These are phyloP conservation scores for Thamnaconus septentrionalis DNA, from an alignment of 2,113 vertebrate genomes.

Conservation along the genomic window DNA sequence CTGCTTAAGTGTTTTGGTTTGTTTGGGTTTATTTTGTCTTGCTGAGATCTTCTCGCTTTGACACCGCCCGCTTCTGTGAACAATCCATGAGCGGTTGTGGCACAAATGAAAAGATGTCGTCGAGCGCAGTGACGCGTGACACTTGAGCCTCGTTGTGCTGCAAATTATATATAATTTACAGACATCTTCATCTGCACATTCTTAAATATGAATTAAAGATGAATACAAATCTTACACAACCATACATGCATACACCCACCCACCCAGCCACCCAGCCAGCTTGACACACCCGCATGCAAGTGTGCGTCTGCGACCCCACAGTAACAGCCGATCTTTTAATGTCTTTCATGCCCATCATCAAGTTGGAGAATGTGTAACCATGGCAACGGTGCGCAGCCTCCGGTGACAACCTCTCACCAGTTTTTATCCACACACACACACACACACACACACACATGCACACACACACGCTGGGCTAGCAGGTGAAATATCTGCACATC, in stretches of 20 bases:
- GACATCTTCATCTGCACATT: too few relatives aligned
- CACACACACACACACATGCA: slow-evolving; percentile 6
- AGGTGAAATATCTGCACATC: slow-evolving; percentile 62
- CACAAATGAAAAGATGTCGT: too few relatives aligned
- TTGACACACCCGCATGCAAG: slow-evolving; percentile 7
- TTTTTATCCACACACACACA: slow-evolving; percentile 20
- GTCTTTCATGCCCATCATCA: slow-evolving; percentile 67
- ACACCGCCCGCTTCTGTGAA: too few relatives aligned
- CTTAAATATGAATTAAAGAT: too few relatives aligned
- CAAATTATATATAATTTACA: too few relatives aligned
- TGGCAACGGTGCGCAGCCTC: slow-evolving; percentile 66
- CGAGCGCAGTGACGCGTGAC: too few relatives aligned
- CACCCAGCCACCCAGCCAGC: not conserved
- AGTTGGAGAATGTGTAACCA: slow-evolving; percentile 64
- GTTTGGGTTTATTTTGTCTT: too few relatives aligned
- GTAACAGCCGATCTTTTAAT: slow-evolving; percentile 59
- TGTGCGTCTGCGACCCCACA: slow-evolving; percentile 31
- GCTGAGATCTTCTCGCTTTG: too few relatives aligned
- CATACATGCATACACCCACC: not conserved
- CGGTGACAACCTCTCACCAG: slow-evolving; percentile 50
- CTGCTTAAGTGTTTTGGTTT: too few relatives aligned
- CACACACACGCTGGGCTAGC: slow-evolving; percentile 13
- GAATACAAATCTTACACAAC: not conserved
- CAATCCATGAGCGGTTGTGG: too few relatives aligned
- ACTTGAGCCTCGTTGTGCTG: too few relatives aligned